Base-by-base conservation (phyloP, 2,113 vertebrate genomes). In the Lycaon pictus region DNA sequence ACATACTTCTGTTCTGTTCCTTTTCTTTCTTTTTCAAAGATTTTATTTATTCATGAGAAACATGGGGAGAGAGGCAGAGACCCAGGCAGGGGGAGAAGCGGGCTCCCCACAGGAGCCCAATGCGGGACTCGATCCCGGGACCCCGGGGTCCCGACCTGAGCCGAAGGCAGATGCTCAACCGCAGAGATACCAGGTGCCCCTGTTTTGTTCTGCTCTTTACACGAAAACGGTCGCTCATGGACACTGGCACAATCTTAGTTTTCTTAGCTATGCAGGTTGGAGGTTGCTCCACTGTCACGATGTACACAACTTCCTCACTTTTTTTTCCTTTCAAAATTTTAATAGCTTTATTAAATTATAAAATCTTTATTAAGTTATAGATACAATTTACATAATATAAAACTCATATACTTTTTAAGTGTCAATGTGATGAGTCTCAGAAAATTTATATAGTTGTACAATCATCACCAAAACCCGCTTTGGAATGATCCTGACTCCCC, bases 401-500 rank as follows among this genome's bases (percentile, higher is more conserved):
- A 94, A 89, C 55, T 55, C 25, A 85, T 85, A 22, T 15, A 63
- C 43, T 80, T 94, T 91, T 58, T 58, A 96, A 88, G 51, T 72
- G 83, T 82, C 55, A 85, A 4, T 65, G 20, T 86, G 29, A 89
- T 86, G 60, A 82, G 27, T 87, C 94, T 93, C 58, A 76, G 76
- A 95, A 89, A 92, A 91, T 65, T 11, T 88, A 80, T 71, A 27
- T 16, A 82, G 8, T 91, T 72, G 77, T 79, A 23, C 58, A 76
- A 22, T 32, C 27, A 80, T 84, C 55, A 90, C 35, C 56, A 84
- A 95, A 96, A 69, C 58, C 63, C 29, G 74, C 22, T 51, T 51
- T 92, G 67, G 37, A 94, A 76, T 92, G 58, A 86, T 69, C 86
- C n/a, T 37, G 37, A 51, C 8, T 12, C 19, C 17, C 9, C 12